Conservation (phyloP, 2,888 invertebrate species). For the Drosophila picticornis region DNA sequence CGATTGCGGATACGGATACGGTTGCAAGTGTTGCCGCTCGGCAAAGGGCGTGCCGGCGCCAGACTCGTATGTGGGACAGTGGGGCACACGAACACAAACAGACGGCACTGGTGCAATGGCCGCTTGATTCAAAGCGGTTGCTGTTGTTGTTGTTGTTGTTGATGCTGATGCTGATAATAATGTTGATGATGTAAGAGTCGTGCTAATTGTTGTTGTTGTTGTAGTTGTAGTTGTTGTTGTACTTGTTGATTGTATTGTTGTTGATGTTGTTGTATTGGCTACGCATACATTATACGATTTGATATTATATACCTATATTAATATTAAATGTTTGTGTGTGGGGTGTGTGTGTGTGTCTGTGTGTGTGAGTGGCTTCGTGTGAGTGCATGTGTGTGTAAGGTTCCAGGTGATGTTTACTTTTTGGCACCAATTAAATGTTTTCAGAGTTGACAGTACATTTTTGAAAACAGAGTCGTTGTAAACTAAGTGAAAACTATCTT, state of each 20-base stretch:
- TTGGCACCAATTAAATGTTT: not conserved
- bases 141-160: slow-evolving; percentile 58
- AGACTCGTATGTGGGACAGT: slow-evolving; percentile 84
- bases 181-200: slow-evolving; percentile 79
- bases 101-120: slow-evolving; percentile 84
- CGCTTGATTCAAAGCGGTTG: slow-evolving; percentile 71
- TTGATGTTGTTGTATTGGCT: slow-evolving; percentile 62
- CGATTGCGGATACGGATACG: slow-evolving; percentile 63
- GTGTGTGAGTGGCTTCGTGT: slow-evolving; percentile 10
- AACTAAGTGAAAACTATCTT: slow-evolving; percentile 3
- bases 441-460: not conserved
- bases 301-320: slow-evolving; percentile 27
- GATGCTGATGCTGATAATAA: slow-evolving; percentile 77
- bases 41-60: slow-evolving; percentile 79
- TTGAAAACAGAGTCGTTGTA: not conserved
- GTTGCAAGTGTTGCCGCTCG: slow-evolving; percentile 67
- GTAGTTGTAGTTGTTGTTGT: slow-evolving; percentile 50
- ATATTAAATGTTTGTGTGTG: slow-evolving; percentile 15
- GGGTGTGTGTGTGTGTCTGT: slow-evolving; percentile 4
- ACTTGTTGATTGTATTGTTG: slow-evolving; percentile 71
- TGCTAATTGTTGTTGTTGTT: slow-evolving; percentile 75
- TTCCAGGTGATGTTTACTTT: not conserved
- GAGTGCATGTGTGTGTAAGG: slow-evolving; percentile 10
- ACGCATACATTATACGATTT: slow-evolving; percentile 54
- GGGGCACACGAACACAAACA: slow-evolving; percentile 86